Percentiles rank a stretch among this genome's conserved stretches.
Conservation (phyloP, 2,113 vertebrate genomes). For the Ciconia boyciana region DNA sequence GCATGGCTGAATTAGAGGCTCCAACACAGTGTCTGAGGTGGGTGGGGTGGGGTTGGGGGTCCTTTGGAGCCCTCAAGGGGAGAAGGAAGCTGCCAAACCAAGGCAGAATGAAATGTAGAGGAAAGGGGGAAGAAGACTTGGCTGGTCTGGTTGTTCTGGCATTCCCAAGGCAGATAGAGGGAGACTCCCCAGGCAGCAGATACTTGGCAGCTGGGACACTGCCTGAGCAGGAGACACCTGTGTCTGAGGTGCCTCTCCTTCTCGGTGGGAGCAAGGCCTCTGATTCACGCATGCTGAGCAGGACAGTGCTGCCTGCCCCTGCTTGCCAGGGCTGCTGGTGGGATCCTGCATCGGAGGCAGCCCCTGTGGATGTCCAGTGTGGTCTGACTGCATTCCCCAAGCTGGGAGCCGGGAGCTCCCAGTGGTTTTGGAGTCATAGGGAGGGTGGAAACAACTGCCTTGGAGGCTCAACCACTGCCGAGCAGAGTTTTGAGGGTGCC, state of each 20-base stretch:
- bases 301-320: not conserved
- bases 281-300: not conserved
- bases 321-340: not conserved
- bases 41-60: no score
- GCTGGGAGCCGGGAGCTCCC: not conserved
- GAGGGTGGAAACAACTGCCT: not conserved
- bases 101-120: not conserved
- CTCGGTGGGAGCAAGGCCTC: not conserved
- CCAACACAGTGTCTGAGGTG: not conserved
- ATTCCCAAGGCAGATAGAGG: not conserved
- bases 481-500: not conserved
- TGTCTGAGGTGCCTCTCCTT: not conserved
- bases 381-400: not conserved
- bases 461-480: not conserved
- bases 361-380: fast-evolving
- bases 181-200: not conserved
- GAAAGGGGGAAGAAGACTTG: not conserved
- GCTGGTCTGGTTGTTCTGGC: not conserved
- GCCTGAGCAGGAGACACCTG: not conserved
- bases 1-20: not conserved
- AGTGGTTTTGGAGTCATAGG: not conserved
- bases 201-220: not conserved
- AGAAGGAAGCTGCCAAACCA: not conserved
- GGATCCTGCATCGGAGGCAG: not conserved
- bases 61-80: not conserved